Conservation (phyloP, 2,888 invertebrate species). For the Cyaniris semiargus region DNA sequence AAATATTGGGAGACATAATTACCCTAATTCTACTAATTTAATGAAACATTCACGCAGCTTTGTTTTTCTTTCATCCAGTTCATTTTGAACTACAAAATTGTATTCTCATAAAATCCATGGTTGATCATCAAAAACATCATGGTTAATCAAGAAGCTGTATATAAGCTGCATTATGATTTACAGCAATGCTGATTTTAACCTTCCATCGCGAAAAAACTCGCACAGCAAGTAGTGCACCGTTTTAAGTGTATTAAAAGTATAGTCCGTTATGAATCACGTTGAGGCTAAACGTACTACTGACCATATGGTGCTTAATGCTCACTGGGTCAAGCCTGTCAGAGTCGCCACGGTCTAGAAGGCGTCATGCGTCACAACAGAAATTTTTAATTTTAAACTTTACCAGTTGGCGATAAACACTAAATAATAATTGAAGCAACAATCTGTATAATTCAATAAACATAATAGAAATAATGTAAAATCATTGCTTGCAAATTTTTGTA, state of each 20-base stretch:
- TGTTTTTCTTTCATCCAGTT: too few relatives aligned
- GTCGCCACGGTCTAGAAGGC: constrained; percentile 29
- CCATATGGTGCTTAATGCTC: constrained; percentile 55
- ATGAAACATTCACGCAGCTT: too few relatives aligned
- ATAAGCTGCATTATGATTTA: too few relatives aligned
- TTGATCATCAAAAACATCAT: too few relatives aligned
- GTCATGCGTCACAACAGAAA: background rate
- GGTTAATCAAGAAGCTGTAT: too few relatives aligned
- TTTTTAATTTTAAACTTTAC: background rate
- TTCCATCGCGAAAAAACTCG: background rate
- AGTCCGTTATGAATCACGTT: constrained; percentile 39
- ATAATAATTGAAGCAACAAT: background rate
- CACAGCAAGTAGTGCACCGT: background rate
- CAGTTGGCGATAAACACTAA: background rate
- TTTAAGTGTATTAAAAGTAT: background rate
- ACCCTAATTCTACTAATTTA: too few relatives aligned
- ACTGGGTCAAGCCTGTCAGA: constrained; percentile 40
- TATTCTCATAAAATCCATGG: too few relatives aligned
- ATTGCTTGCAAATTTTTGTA: background rate
- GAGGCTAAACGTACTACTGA: constrained; percentile 50
- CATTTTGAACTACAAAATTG: too few relatives aligned
- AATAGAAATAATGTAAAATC: background rate
- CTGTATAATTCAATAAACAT: background rate
- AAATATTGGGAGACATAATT: too few relatives aligned
- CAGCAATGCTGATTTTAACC: background rate